Evolutionary conservation across 2,797 vertebrate genomes (phyloP), one percentile per base, ranked within the genome.

Genomic region (Crocidura indochinensis): DNA sequence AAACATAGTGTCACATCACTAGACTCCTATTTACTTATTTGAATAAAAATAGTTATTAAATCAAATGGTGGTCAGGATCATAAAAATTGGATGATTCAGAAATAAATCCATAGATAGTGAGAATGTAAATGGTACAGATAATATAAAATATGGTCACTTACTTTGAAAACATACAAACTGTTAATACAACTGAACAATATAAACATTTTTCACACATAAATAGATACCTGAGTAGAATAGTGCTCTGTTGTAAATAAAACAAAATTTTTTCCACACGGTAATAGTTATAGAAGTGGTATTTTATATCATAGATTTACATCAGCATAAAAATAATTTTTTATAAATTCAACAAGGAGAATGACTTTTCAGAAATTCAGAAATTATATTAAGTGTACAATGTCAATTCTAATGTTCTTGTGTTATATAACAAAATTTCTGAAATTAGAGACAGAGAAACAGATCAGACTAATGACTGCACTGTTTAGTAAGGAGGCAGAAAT

Each of bases 361-460:
- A 74, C 29, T 84, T 29, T 62, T 12, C 51, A 20, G 62, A 68
- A 72, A 38, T 38, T 38, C 38, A 38, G 38, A 62, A 79, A 91
- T 46, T 62, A 62, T 19, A 29, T 15, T 91, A 80, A 69, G 22
- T 91, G 60, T n/a, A 69, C 38, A 83, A 56, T 69, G 19, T 24
- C 20, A 75, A 14, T 69, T 14, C 2, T 46, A 75, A 86, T 38
- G 31, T 17, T 19, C 17, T 20, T 29, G 27, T 62, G 24, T 12
- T 46, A 2, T 64, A 4, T 64, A 6, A 75, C 64, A 27, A 38
- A 38, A 53, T 64, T 68, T 24, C 65, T 80, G n/a, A 91, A 49
- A 74, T 68, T 67, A 73, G 1, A 68, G 69, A 69, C 38, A 38
- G 38, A 38, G 38, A 38, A 38, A 38, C 38, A 38, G 12, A 84